Evolutionary conservation across 2,797 vertebrate species (phyloP), one percentile per base, ranked within the genome.

Genomic region (Enteromius paludinosus): DNA sequence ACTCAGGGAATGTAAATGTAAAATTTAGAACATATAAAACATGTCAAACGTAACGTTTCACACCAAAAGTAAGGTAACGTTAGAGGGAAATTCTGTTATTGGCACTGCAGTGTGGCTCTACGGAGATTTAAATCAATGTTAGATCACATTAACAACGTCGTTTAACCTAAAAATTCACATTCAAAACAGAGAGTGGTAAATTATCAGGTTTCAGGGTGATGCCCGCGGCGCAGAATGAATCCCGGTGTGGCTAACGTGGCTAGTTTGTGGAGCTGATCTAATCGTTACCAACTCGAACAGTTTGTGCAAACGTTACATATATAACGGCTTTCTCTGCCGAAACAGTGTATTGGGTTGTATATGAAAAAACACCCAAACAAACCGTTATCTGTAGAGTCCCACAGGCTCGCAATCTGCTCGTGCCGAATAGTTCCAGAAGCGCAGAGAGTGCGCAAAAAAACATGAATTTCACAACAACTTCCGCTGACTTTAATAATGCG

Each of bases 361-460:
- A 25, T 49, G 11, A 25, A 72, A 23, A 76, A 47, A 3, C 3
- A 0, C 14, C 3, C 5, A 61, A 45, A 61, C 73, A 45, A 74
- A 82, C 71, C 61, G 8, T 3, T 77, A 45, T 15, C 59, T 9
- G 2, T 47, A 73, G 54, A 10, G 45, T 38, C 28, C 38, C 5
- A 4, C 43, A n/a, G 62, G 1, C 17, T 56, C n/a, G 23, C 10
- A 5, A 15, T 14, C 3, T 14, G 25, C n/a, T 18, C 12, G 35
- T 25, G 62, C 15, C 0, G 18, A 69, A 69, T 30, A 76, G 3
- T 11, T 75, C 71, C 25, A 83, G 35, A 45, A 76, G 18, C 35
- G 25, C 61, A 73, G 75, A 11, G 41, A 80, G 69, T 82, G 71
- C 86, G 82, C 87, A 87, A 87, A 86, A 87, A 87, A 83, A 80